Base-by-base conservation (phyloP, 1,140 invertebrate species). In the Cryptotermes secundus region DNA sequence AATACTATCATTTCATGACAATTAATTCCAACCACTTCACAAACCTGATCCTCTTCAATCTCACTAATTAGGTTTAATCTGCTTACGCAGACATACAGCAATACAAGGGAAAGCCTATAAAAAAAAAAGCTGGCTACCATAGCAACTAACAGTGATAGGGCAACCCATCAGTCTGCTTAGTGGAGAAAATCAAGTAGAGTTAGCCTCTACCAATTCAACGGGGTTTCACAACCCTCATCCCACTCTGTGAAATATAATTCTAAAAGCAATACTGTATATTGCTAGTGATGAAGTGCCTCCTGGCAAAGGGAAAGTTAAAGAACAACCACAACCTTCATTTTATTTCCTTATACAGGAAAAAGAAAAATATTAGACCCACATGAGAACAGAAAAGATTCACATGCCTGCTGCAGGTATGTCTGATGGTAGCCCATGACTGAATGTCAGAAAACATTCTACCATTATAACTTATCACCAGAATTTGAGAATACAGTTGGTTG, bases 21-120 rank as follows among this genome's bases (percentile, higher is more conserved):
- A 38, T 81, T 81, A 35, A 36, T 26, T 81, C 38, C n/a, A 36
- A 35, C 80, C 38, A 81, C 80, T 81, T 36, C 80, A 81, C 35
- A 81, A 36, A 42, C 31, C 22, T 81, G 38, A 81, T 38, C 34
- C 34, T 38, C 19, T 36, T 38, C 80, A 81, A 81, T 42, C 26
- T 36, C 38, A 81, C 34, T 81, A 81, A 38, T 81, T 35, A 81
- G 38, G 26, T 38, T 36, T 36, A 72, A 72, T 72, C 59, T 72
- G 59, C 59, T 72, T 72, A 72, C n/a, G 26, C 16, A n/a, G 59
- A 31, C 14, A 31, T 9, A n/a, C n/a, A 72, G 59, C n/a, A 26
- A 72, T 72, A 31, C 14, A 72, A 72, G n/a, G 59, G 59, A 4
- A 72, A 72, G 26, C 10, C 26, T 31, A 72, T 72, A 59, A 19